These are phyloP conservation scores for Brenthis hecate DNA, from an alignment of 2,888 invertebrate genomes.

Conservation along the genomic window DNA sequence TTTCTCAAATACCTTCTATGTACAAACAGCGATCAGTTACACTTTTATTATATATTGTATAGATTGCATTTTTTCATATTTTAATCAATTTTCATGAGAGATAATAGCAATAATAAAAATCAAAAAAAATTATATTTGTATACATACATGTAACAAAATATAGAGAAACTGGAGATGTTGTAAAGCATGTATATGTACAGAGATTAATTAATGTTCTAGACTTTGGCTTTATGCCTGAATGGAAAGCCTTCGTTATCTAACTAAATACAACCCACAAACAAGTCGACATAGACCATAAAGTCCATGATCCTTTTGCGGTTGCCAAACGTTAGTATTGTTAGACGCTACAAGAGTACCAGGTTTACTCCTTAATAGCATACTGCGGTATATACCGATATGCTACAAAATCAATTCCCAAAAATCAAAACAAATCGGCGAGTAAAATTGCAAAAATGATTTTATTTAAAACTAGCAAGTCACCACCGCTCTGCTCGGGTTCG, in stretches of 20 bases:
- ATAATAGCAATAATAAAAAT: too few species aligned
- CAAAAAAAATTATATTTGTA: too few species aligned
- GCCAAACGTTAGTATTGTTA: slow-evolving; percentile 21
- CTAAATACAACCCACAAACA: slow-evolving; percentile 21
- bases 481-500: too few species aligned
- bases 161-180: neutral
- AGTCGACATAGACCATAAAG: slow-evolving; percentile 4
- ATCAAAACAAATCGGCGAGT: too few species aligned
- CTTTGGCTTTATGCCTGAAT: slow-evolving; percentile 24
- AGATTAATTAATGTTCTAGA: slow-evolving; percentile 13
- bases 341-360: slow-evolving; percentile 9
- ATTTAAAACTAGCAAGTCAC: too few species aligned
- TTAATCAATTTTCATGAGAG: too few species aligned
- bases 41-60: too few species aligned
- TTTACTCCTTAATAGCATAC: slow-evolving; percentile 8
- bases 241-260: slow-evolving; percentile 18
- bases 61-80: too few species aligned
- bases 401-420: too few species aligned
- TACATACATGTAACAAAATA: neutral
- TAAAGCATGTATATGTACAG: neutral
- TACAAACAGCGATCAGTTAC: too few species aligned
- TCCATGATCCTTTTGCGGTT: slow-evolving; percentile 13
- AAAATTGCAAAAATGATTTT: too few species aligned
- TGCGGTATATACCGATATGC: neutral
- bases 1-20: too few species aligned